phyloP scores from a whole-genome alignment of 2,113 vertebrate genomes.

The Chiloscyllium plagiosum region DNA sequence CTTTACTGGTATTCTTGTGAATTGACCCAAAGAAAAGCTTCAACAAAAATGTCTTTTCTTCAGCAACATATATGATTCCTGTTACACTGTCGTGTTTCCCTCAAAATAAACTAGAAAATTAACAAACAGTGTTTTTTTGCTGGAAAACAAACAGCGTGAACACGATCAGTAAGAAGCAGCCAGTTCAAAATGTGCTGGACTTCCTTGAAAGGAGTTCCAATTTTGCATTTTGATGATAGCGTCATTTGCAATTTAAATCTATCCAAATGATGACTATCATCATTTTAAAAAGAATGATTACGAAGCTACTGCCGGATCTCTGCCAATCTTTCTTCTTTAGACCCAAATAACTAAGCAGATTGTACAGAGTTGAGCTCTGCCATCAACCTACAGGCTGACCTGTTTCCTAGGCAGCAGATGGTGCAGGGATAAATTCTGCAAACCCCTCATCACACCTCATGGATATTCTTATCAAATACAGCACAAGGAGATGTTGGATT shows the following conservation, averaged over 20 bases:
- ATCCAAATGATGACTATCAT: neutral
- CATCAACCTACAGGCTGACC: slow-evolving; percentile 1
- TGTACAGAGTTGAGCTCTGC: neutral
- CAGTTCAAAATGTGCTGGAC: neutral
- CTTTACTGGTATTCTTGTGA: too few species aligned
- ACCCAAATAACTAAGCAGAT: neutral
- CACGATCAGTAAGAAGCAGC: neutral
- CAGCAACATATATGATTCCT: neutral
- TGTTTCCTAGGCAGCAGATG: neutral
- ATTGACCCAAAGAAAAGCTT: too few species aligned
- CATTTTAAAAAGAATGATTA: neutral
- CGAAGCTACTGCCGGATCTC: neutral
- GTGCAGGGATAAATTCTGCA: neutral
- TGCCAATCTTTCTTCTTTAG: neutral
- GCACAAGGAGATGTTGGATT: neutral
- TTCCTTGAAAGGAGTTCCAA: neutral
- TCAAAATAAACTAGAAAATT: neutral
- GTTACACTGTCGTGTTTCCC: neutral
- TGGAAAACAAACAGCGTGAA: neutral
- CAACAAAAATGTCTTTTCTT: too few species aligned
- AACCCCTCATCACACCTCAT: neutral
- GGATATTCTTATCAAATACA: neutral
- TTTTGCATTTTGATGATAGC: neutral
- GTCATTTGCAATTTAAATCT: neutral
- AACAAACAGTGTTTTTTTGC: neutral